phyloP scores from a whole-genome alignment of 2,797 vertebrate species.

The Danio choprae region DNA sequence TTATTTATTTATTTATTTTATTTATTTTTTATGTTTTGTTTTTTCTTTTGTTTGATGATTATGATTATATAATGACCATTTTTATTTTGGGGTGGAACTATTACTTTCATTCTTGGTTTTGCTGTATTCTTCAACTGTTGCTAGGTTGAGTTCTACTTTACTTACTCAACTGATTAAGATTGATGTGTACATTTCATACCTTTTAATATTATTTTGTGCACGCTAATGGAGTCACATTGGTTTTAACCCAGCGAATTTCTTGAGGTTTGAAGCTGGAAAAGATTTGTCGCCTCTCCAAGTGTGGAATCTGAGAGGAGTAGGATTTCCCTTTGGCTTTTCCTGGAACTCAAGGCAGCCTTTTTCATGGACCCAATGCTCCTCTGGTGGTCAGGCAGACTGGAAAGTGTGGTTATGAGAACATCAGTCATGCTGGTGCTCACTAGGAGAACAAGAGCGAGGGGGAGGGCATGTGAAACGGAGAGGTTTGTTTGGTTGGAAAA shows the following conservation, averaged over 20 bases:
- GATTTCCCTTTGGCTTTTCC: slow-evolving; percentile 50
- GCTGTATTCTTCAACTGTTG: not conserved
- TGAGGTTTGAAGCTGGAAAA: slow-evolving; percentile 48
- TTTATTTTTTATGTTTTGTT: not conserved
- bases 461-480: slow-evolving; percentile 30
- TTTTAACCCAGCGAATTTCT: slow-evolving; percentile 35
- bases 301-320: slow-evolving; percentile 54
- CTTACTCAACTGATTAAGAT: not conserved
- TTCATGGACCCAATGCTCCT: slow-evolving; percentile 56
- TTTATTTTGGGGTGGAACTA: not conserved
- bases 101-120: not conserved
- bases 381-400: slow-evolving; percentile 59
- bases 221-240: not conserved
- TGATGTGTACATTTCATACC: slow-evolving; percentile 13
- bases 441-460: slow-evolving; percentile 44
- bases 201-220: slow-evolving; percentile 37
- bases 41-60: too few relatives aligned
- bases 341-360: slow-evolving; percentile 51
- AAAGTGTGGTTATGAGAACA: slow-evolving; percentile 65
- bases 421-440: slow-evolving; percentile 55
- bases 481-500: slow-evolving; percentile 43
- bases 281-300: slow-evolving; percentile 53
- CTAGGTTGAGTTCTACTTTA: not conserved
- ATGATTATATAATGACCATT: not conserved
- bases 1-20: not conserved